Evolutionary conservation across 2,888 invertebrate genomes (phyloP).

Genomic region (Platypus cylindrus): DNA sequence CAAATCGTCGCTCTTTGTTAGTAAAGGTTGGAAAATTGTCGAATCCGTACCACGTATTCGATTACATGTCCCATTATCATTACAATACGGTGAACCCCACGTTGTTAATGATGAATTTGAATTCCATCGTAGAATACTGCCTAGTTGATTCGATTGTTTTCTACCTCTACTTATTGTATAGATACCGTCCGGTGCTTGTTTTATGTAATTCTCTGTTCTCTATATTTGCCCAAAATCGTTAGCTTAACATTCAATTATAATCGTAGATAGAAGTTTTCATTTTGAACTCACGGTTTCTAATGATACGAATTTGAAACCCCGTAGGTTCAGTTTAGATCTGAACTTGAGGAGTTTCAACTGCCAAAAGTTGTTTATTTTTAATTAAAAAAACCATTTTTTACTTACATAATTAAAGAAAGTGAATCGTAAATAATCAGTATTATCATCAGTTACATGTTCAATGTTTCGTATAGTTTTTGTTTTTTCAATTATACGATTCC

Average conservation of each 20-base stretch:
- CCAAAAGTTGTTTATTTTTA: too few species aligned
- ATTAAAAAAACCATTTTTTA: slow-evolving; percentile 4
- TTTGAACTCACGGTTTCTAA: too few species aligned
- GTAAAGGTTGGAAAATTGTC: slow-evolving; percentile 50
- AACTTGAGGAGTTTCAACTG: too few species aligned
- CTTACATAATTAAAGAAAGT: slow-evolving; percentile 20
- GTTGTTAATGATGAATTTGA: slow-evolving; percentile 27
- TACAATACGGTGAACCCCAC: slow-evolving; percentile 33
- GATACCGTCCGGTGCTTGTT: slow-evolving; percentile 36
- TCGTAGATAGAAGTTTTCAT: background rate
- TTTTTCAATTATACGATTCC: slow-evolving; percentile 14
- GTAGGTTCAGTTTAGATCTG: too few species aligned
- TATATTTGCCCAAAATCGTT: slow-evolving; percentile 13
- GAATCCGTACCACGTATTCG: slow-evolving; percentile 42
- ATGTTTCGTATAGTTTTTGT: slow-evolving; percentile 13
- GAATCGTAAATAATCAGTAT: slow-evolving; percentile 12
- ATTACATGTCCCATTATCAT: slow-evolving; percentile 33
- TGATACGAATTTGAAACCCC: too few species aligned
- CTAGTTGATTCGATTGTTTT: slow-evolving; percentile 34
- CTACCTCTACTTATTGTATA: slow-evolving; percentile 41
- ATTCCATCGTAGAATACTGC: slow-evolving; percentile 39
- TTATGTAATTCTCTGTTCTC: slow-evolving; percentile 22
- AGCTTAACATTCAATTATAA: background rate
- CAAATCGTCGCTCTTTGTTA: slow-evolving; percentile 36
- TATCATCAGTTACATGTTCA: slow-evolving; percentile 6